Evolutionary conservation across 2,113 vertebrate species (phyloP).

Genomic region (Oryzias javanicus): DNA sequence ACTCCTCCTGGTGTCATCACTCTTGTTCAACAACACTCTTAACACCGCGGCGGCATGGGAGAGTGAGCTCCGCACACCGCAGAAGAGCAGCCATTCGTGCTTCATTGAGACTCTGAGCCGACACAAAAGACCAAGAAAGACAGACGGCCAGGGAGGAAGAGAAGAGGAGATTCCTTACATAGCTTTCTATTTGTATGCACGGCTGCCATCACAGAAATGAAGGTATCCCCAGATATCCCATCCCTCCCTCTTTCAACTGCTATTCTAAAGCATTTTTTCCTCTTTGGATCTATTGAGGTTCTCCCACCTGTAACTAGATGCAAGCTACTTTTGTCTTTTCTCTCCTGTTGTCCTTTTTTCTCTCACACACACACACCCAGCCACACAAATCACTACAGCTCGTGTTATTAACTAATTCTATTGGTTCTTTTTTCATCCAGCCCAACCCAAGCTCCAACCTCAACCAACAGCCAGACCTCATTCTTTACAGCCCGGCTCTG

Average conservation of each 20-base stretch:
- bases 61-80: conserved; percentile 74
- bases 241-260: conserved; percentile 75
- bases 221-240: conserved; percentile 74
- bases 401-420: no score
- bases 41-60: conserved; percentile 82
- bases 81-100: conserved; percentile 59
- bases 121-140: conserved; percentile 47
- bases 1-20: conserved; percentile 76
- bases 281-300: conserved; percentile 74
- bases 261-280: conserved; percentile 76
- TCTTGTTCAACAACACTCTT: conserved; percentile 83
- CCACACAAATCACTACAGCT: conserved; percentile 20
- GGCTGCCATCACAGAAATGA: conserved; percentile 72
- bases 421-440: no score
- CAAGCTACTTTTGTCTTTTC: conserved; percentile 61
- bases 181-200: conserved; percentile 84
- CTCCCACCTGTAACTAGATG: conserved; percentile 80
- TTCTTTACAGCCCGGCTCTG: no score
- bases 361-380: conserved; percentile 4
- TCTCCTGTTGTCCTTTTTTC: conserved; percentile 34
- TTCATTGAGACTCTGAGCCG: conserved; percentile 63
- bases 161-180: conserved; percentile 81
- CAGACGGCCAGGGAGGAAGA: conserved; percentile 15
- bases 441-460: no score
- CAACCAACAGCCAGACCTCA: no score